phyloP scores from a whole-genome alignment of 1,140 invertebrate genomes.

The Metopolophium dirhodum region DNA sequence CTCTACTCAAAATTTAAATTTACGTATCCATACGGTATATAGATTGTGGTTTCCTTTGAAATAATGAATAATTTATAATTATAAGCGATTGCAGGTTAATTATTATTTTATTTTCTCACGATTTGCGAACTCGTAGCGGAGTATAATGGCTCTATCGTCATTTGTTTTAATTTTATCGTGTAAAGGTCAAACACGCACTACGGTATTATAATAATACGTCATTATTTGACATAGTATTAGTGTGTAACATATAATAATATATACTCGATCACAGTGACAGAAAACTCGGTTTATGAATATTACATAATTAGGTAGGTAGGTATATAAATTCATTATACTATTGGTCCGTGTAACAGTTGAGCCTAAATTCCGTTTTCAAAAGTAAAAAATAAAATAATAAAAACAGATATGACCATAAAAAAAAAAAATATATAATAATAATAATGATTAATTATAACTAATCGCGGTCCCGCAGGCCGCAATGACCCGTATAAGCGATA shows the following conservation, averaged over 20 bases:
- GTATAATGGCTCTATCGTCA: background rate
- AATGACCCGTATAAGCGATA: background rate
- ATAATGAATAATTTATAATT: background rate
- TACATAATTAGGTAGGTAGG: background rate
- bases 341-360: conserved; percentile 44
- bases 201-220: background rate
- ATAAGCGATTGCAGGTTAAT: background rate
- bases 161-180: background rate
- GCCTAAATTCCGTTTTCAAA: background rate
- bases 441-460: conserved; percentile 1
- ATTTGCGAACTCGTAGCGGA: background rate
- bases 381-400: background rate
- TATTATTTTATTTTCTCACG: background rate
- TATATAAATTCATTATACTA: background rate
- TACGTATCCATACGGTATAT: background rate
- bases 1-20: background rate
- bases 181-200: background rate
- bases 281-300: background rate
- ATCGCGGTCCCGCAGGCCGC: background rate
- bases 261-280: background rate
- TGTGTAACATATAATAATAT: background rate
- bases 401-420: background rate
- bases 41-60: background rate
- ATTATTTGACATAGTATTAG: background rate
- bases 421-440: background rate